These are phyloP conservation scores for Mayetiola destructor DNA, from an alignment of 2,888 invertebrate species.

Conservation along the genomic window DNA sequence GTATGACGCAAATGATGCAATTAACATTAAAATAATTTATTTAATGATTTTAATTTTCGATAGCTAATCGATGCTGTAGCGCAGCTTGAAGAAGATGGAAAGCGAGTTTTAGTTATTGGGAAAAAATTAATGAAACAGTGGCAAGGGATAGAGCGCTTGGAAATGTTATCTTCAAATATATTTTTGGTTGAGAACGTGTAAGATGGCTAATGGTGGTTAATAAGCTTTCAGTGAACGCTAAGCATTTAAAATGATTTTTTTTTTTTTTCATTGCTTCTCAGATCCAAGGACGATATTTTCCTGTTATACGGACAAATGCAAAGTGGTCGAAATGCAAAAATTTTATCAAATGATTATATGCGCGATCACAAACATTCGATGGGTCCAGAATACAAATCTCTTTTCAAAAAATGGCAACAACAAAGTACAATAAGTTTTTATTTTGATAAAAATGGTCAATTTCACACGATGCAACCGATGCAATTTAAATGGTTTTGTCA, in stretches of 20 bases:
- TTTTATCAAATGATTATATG: constrained; percentile 1
- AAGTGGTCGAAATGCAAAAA: not conserved
- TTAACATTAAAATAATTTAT: no score
- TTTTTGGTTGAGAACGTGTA: constrained; percentile 4
- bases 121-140: not conserved
- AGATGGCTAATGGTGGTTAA: no score
- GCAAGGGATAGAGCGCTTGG: no score
- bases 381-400: not conserved
- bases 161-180: not conserved
- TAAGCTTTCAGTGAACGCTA: no score
- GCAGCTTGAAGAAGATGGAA: not conserved
- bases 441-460: not conserved
- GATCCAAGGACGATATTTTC: constrained; percentile 2
- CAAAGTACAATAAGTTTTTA: not conserved
- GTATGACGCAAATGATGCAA: no score
- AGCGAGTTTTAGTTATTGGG: not conserved
- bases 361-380: not conserved
- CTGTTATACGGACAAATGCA: not conserved
- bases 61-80: not conserved
- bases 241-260: no score
- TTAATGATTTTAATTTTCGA: no score
- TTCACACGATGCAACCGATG: not conserved
- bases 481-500: not conserved
- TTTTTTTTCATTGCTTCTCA: not conserved
- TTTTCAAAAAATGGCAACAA: not conserved